Percentiles rank a stretch among this genome's conserved stretches.
phyloP scores from a whole-genome alignment of 2,888 invertebrate genomes.

The Drosophila prolongata region DNA sequence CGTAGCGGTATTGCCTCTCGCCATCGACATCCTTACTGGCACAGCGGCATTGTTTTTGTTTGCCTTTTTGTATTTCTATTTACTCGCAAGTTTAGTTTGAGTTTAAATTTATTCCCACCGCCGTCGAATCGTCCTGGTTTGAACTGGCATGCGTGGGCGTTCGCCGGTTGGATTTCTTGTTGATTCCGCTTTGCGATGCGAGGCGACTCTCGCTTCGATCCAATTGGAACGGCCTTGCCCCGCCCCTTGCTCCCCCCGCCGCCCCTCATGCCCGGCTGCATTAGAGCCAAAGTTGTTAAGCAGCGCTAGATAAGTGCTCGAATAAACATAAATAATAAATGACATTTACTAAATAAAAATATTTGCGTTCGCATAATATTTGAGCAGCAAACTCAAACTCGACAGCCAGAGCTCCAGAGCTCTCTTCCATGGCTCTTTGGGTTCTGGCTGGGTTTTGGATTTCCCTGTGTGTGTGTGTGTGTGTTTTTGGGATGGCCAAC shows the following conservation, averaged over 20 bases:
- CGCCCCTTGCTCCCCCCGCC: not conserved
- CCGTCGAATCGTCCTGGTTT: conserved; percentile 15
- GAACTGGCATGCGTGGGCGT: conserved; percentile 49
- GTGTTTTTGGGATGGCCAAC: conserved; percentile 35
- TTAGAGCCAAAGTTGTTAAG: conserved; percentile 80
- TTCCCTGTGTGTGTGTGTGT: conserved; percentile 22
- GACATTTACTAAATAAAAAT: conserved; percentile 84
- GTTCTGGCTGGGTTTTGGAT: conserved; percentile 35
- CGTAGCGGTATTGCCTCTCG: conserved; percentile 16
- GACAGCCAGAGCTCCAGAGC: conserved; percentile 55
- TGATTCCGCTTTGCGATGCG: conserved; percentile 66
- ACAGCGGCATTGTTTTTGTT: conserved; percentile 75
- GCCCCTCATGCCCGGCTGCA: conserved; percentile 48
- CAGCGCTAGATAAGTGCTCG: conserved; percentile 83
- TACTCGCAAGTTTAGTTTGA: conserved; percentile 79
- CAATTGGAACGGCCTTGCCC: conserved; percentile 56
- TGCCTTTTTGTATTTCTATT: conserved; percentile 80
- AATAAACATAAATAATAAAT: conserved; percentile 83
- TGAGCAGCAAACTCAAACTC: conserved; percentile 81
- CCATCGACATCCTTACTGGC: conserved; percentile 34
- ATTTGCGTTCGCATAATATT: conserved; percentile 83
- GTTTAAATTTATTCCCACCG: conserved; percentile 76
- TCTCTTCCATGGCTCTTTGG: conserved; percentile 70
- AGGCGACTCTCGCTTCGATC: conserved; percentile 61
- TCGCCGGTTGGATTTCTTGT: conserved; percentile 71